Percentiles rank a stretch among this genome's conserved stretches.
Conservation (phyloP, 2,888 invertebrate genomes). For the Sericinus montela region DNA sequence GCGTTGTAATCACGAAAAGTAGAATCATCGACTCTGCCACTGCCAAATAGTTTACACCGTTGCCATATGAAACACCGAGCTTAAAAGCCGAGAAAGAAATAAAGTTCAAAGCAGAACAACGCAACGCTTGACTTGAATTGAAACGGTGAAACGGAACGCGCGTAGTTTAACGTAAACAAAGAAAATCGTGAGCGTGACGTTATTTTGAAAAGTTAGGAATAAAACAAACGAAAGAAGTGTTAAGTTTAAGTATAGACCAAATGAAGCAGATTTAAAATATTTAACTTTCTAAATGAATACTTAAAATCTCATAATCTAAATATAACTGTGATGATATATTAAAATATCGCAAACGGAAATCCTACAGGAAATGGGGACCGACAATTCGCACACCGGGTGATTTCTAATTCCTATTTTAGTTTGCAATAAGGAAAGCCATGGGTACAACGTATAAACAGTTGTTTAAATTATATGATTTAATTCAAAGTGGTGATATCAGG, state of each 20-base stretch:
- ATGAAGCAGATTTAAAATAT: no score
- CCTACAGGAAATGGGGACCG: slow-evolving; percentile 62
- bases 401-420: slow-evolving; percentile 40
- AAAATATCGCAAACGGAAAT: slow-evolving; percentile 52
- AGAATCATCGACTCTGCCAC: no score
- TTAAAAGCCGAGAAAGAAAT: no score
- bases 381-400: slow-evolving; percentile 48
- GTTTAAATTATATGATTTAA: slow-evolving; percentile 80
- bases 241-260: slow-evolving; percentile 21
- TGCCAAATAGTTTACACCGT: no score
- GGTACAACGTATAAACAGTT: slow-evolving; percentile 62
- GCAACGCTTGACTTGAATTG: no score
- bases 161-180: slow-evolving; percentile 51
- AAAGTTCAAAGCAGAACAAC: no score
- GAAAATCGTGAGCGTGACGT: slow-evolving; percentile 48
- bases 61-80: no score
- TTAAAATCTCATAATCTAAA: slow-evolving; percentile 29
- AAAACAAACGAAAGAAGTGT: slow-evolving; percentile 48
- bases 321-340: slow-evolving; percentile 32
- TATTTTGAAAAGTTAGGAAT: slow-evolving; percentile 50
- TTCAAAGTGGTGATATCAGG: slow-evolving; percentile 81
- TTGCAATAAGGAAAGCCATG: slow-evolving; percentile 51
- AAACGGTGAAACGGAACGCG: slow-evolving; percentile 42
- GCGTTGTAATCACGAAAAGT: no score
- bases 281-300: no score